phyloP scores from a whole-genome alignment of 2,113 vertebrate species.

The Silurus meridionalis region DNA sequence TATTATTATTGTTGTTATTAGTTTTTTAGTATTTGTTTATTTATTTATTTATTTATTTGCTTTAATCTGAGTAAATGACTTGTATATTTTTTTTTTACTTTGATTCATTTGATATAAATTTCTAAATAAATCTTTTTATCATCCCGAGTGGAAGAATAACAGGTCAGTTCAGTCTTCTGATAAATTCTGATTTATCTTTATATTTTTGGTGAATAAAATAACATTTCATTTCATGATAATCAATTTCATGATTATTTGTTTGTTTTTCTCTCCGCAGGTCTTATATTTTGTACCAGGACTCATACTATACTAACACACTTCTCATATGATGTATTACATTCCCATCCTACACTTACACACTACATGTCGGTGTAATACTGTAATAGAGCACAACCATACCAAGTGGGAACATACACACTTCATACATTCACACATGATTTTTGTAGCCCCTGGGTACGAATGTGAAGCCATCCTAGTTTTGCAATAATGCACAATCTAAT shows the following conservation, averaged over 20 bases:
- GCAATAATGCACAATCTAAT: slow-evolving; percentile 45
- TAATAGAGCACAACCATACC: slow-evolving; percentile 17
- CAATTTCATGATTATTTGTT: background rate
- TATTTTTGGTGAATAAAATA: background rate
- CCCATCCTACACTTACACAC: background rate
- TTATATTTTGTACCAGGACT: background rate
- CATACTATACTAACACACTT: background rate
- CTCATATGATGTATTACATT: background rate
- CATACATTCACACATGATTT: background rate
- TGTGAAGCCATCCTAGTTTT: slow-evolving; percentile 34
- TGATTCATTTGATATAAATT: no score
- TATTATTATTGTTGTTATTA: no score
- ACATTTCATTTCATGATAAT: background rate
- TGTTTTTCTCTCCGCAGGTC: background rate
- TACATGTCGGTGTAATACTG: background rate
- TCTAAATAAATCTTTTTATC: no score
- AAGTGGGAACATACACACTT: background rate
- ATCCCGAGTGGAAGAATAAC: background rate
- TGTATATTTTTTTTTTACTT: no score
- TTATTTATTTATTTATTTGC: no score
- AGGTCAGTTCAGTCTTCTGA: background rate
- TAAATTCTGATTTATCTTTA: background rate
- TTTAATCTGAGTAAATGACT: no score
- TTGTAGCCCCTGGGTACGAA: background rate
- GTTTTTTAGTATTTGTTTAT: no score